Base-by-base conservation (phyloP, 2,888 invertebrate species). In the Drosophila sordidula region DNA sequence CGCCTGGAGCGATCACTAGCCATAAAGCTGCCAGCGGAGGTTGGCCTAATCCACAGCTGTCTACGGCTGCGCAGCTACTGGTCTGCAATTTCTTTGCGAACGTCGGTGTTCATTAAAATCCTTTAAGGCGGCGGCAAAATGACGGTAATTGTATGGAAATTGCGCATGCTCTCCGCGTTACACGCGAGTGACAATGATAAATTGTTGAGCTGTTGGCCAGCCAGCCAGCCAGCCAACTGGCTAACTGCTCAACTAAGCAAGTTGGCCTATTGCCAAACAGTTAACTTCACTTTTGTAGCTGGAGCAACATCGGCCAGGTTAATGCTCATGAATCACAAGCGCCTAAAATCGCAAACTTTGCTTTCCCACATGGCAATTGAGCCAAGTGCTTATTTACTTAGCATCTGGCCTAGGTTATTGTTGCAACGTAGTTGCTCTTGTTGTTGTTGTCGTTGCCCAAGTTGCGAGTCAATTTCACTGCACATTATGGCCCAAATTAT, bases 401-500 rank as follows among this genome's bases (percentile, higher is more conserved):
- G 56, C 29, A 34, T 34, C 34, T 34, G 34, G 34, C 34, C 4
- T n/a, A 4, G 6, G 11, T 32, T 32, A 11, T 18, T 41, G 39
- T 32, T 54, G 54, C 54, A 39, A 38, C 36, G 26, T 14, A 38
- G 26, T 45, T 18, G 18, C 18, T n/a, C n/a, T n/a, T 50, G 45
- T 46, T 34, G 12, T 34, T 61, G 55, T 36, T 22, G 41, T 8
- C 25, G 42, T 34, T 71, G 51, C 38, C 25, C 41, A 56, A 36
- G 70, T 34, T 34, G 34, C 73, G 78, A 84, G 81, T 77, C 85
- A 69, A 79, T 79, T 79, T 77, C 79, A 73, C 66, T 84, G 81
- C 79, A 80, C 85, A 80, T 80, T 80, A 85, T 85, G 65, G 83
- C 50, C 68, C 79, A 76, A 86, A 81, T 81, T 81, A 81, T 83